Percentiles rank a stretch among this genome's conserved stretches.
phyloP scores from a whole-genome alignment of 2,113 vertebrate genomes.

The Platysteira castanea region DNA sequence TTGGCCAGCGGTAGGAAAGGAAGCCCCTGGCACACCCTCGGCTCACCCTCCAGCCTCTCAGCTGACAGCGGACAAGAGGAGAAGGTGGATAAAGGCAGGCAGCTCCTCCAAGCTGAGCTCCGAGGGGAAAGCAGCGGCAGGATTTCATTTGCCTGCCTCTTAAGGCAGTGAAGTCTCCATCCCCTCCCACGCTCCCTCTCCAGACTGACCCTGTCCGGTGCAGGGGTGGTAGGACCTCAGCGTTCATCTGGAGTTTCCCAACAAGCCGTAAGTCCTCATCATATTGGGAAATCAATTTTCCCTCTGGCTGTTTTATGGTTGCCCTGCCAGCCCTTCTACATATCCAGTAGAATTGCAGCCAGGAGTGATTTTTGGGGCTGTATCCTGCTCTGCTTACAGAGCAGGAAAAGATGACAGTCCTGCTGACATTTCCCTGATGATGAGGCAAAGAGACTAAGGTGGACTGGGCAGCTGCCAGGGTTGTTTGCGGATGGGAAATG shows the following conservation, averaged over 20 bases:
- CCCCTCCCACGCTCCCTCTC: conserved; percentile 22
- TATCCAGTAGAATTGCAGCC: accelerated
- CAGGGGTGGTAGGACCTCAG: neutral
- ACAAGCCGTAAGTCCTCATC: conserved; percentile 18
- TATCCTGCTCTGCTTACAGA: neutral
- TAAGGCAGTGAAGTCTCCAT: conserved; percentile 53
- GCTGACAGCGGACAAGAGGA: neutral
- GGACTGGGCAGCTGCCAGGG: neutral
- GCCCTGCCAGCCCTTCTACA: neutral
- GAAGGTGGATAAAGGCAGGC: neutral
- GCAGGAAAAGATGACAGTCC: neutral
- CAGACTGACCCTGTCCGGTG: neutral
- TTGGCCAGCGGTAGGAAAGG: neutral
- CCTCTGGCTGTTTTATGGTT: neutral
- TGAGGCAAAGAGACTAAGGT: neutral
- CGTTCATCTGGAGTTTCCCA: neutral
- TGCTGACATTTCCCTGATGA: accelerated
- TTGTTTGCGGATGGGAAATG: neutral
- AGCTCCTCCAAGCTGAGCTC: neutral
- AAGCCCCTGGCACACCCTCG: neutral
- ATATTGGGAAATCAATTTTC: neutral
- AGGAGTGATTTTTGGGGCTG: neutral
- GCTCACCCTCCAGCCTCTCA: neutral
- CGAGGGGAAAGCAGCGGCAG: neutral
- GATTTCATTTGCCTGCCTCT: conserved; percentile 36